A percentile compares a stretch with the other conserved stretches of the same genome.
phyloP scores from a whole-genome alignment of 2,113 vertebrate genomes.

The Forbesichthys papilliferus region DNA sequence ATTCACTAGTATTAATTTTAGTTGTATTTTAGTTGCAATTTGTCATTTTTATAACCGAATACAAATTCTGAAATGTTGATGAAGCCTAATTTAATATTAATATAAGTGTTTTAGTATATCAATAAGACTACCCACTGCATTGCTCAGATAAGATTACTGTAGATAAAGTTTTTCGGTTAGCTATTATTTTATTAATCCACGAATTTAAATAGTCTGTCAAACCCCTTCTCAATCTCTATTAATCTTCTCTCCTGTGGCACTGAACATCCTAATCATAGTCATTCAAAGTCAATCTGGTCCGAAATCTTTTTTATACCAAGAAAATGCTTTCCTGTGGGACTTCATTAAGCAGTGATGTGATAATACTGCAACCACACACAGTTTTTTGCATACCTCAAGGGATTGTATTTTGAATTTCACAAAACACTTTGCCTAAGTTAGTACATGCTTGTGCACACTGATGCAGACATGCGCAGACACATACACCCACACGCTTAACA shows the following conservation, averaged over 20 bases:
- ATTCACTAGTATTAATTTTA: too few species aligned
- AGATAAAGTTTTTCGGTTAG: too few species aligned
- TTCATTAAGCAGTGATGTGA: slow-evolving; percentile 41
- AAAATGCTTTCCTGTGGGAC: slow-evolving; percentile 30
- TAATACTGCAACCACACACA: background rate
- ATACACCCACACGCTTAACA: background rate
- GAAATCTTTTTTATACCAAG: slow-evolving; percentile 43
- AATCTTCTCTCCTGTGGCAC: background rate
- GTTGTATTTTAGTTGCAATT: too few species aligned
- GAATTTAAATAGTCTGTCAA: too few species aligned
- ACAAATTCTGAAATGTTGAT: too few species aligned
- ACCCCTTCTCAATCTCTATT: too few species aligned
- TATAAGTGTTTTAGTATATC: too few species aligned
- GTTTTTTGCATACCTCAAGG: slow-evolving; percentile 6
- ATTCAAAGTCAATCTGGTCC: slow-evolving; percentile 14
- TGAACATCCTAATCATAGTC: slow-evolving; percentile 1
- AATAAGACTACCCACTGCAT: too few species aligned
- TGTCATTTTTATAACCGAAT: too few species aligned
- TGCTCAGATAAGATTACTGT: too few species aligned
- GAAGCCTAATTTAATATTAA: too few species aligned
- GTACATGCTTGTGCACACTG: slow-evolving; percentile 13
- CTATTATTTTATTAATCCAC: too few species aligned
- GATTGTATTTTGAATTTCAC: slow-evolving; percentile 34
- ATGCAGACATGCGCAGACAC: slow-evolving; percentile 14
- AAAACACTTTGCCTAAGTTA: slow-evolving; percentile 42